A percentile compares a stretch with the other conserved stretches of the same genome.
These are phyloP conservation scores for Vandiemenella viatica DNA, from an alignment of 2,888 invertebrate species.

Conservation along the genomic window DNA sequence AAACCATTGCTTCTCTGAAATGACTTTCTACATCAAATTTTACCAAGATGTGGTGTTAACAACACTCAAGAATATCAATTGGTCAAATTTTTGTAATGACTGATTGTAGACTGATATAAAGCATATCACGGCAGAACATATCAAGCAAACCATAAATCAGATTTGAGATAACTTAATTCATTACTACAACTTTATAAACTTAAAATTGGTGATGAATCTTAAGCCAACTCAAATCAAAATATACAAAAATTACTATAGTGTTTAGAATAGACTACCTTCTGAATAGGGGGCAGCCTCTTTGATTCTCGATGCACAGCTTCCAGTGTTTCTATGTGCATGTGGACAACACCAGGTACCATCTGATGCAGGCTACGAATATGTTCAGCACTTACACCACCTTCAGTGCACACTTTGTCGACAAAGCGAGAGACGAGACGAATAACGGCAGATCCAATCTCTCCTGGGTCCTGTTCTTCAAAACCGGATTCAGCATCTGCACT, in stretches of 20 bases:
- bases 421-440: conserved; percentile 83
- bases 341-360: conserved; percentile 92
- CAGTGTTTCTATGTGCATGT: conserved; percentile 90
- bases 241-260: neutral
- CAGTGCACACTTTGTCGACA: conserved; percentile 86
- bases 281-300: conserved; percentile 82
- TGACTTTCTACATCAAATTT: too few species aligned
- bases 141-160: too few species aligned
- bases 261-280: conserved; percentile 47
- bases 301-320: conserved; percentile 92
- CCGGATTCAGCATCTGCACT: conserved; percentile 89
- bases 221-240: neutral
- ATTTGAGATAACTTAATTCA: too few species aligned
- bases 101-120: too few species aligned
- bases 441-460: conserved; percentile 70
- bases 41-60: too few species aligned
- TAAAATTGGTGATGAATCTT: neutral
- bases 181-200: too few species aligned
- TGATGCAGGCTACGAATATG: conserved; percentile 85
- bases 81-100: too few species aligned
- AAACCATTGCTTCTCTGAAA: too few species aligned
- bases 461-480: conserved; percentile 83
- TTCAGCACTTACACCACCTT: conserved; percentile 83
- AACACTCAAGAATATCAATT: too few species aligned
- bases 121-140: too few species aligned